Evolutionary conservation across 2,888 invertebrate species (phyloP), one percentile per base, ranked within the genome.

Genomic region (Oeneis ivallda): DNA sequence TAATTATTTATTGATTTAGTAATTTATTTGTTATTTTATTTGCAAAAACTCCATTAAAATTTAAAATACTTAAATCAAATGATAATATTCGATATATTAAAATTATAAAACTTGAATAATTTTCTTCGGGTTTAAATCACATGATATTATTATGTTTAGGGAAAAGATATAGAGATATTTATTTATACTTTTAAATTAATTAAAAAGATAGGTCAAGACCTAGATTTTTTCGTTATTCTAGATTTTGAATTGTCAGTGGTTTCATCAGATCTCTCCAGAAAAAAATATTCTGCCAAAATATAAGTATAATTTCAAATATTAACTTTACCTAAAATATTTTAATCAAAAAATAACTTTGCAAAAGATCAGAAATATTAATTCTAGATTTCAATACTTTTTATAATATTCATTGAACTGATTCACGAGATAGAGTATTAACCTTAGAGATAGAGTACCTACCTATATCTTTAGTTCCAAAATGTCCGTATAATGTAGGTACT

Each of bases 71-170:
- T 53, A 34, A 34, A 15, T 41, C 39, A 39, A 56, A 17, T 39
- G 8, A 50, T 13, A 58, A 58, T 45, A 19, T 45, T 54, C 10
- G 37, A 54, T 34, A n/a, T 10, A 34, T n/a, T 53, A 53, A 15
- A 19, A 49, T 19, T 17, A 8, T 49, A 15, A 17, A 13, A 26
- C 19, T 37, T 53, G 15, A 8, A 53, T 53, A 34, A 34, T 9
- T 8, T 3, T 41, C 19, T n/a, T 11, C 15, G 19, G 7, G n/a
- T 4, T 37, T 39, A 37, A 17, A 56, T 56, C 19, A 56, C 56
- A 47, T 64, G 64, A 64, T 64, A 64, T 64, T 64, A 64, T 64
- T 64, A 64, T 63, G 32, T 1, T n/a, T 39, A 39, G 56, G 49
- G 15, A 47, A 17, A 54, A 15, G 32, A 26, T 32, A 41, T 41